phyloP scores from a whole-genome alignment of 1,140 invertebrate genomes.

The Drosophila tropicalis region DNA sequence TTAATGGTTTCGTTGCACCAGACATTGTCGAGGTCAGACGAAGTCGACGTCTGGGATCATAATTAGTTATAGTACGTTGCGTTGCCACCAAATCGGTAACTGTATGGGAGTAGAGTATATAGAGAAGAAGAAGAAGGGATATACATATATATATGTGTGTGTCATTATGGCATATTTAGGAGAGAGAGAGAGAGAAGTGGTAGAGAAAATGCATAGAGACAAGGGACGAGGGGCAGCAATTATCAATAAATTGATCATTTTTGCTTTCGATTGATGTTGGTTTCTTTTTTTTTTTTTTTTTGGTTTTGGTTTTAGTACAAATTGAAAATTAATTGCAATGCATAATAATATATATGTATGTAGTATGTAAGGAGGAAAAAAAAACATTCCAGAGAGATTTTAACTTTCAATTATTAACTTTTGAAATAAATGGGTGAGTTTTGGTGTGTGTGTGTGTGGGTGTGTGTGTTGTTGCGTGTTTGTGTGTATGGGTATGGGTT shows the following conservation, averaged over 20 bases:
- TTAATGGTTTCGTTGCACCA: constrained; percentile 65
- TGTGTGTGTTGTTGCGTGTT: constrained; percentile 4
- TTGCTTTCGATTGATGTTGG: constrained; percentile 22
- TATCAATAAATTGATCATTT: constrained; percentile 39
- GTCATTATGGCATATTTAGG: background rate
- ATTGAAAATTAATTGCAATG: constrained; percentile 72
- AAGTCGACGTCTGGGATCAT: constrained; percentile 80
- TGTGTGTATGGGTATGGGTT: constrained; percentile 35
- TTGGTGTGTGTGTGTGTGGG: constrained; percentile 17
- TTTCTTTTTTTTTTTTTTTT: constrained; percentile 13
- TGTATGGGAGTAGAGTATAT: constrained; percentile 78
- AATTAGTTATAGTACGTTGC: constrained; percentile 80
- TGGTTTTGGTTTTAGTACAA: constrained; percentile 55
- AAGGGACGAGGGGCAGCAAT: constrained; percentile 6
- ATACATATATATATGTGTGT: constrained; percentile 45
- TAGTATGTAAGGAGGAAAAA: constrained; percentile 25
- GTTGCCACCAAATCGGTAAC: constrained; percentile 80
- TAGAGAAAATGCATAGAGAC: constrained; percentile 55
- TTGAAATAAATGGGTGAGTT: constrained; percentile 43
- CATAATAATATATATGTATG: constrained; percentile 28
- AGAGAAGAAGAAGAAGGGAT: constrained; percentile 64
- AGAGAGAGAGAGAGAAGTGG: constrained; percentile 54
- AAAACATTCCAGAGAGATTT: constrained; percentile 62
- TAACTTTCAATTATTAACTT: constrained; percentile 42
- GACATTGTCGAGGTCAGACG: constrained; percentile 66